Percentiles rank a stretch among this genome's conserved stretches.
Evolutionary conservation across 2,797 vertebrate species (phyloP).

Genomic region (Acanthis flammea): DNA sequence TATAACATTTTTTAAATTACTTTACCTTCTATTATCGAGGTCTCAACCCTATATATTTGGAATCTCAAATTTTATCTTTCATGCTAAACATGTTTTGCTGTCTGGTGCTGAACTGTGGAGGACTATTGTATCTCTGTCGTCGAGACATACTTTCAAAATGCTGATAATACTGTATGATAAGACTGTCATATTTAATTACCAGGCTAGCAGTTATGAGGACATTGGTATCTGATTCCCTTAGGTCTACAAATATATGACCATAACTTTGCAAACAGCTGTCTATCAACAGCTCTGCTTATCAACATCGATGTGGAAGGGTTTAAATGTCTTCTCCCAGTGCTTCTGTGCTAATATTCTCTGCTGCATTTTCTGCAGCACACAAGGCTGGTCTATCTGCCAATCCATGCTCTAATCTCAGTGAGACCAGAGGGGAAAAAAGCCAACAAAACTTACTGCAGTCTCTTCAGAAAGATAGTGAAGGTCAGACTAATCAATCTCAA

Average conservation of each 20-base stretch:
- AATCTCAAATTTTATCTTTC: constrained; percentile 11
- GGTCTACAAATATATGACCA: constrained; percentile 40
- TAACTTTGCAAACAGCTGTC: constrained; percentile 29
- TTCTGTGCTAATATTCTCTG: not conserved
- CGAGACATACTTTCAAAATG: constrained; percentile 27
- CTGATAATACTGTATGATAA: constrained; percentile 43
- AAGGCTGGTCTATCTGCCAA: not conserved
- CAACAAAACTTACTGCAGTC: not conserved
- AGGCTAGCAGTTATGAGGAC: constrained; percentile 22
- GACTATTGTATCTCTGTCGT: not conserved
- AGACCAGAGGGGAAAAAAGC: not conserved
- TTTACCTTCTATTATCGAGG: not conserved
- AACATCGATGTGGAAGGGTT: not conserved
- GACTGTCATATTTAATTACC: constrained; percentile 59
- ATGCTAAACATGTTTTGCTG: not conserved
- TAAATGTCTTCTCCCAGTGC: not conserved
- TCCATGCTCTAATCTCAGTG: not conserved
- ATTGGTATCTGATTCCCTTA: constrained; percentile 39
- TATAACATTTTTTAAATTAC: not conserved
- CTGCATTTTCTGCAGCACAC: not conserved
- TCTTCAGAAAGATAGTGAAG: constrained; percentile 9
- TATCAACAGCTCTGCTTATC: constrained; percentile 46
- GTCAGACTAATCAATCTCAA: constrained; percentile 37
- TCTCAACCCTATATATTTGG: not conserved
- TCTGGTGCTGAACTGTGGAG: not conserved